Evolutionary conservation across 2,113 vertebrate species (phyloP).

Genomic region (Meriones unguiculatus): DNA sequence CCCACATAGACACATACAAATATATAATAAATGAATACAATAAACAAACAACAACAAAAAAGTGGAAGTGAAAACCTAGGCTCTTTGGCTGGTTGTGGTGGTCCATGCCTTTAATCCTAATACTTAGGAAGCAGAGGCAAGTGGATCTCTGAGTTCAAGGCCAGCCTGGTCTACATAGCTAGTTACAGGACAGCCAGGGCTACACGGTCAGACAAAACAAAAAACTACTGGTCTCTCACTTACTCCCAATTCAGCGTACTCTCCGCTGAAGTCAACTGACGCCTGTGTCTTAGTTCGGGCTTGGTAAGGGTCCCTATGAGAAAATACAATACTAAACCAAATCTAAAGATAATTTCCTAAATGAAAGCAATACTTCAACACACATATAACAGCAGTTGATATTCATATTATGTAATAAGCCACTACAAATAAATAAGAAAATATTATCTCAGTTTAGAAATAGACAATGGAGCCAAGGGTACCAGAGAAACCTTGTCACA

Average conservation of each 20-base stretch:
- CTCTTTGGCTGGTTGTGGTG: neutral
- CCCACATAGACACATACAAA: neutral
- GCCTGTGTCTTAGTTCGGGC: neutral
- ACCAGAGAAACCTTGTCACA: too few species aligned
- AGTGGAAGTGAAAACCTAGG: neutral
- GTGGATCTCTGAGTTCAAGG: neutral
- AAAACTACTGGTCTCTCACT: neutral
- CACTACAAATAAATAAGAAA: constrained; percentile 46
- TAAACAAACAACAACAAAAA: neutral
- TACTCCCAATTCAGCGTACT: neutral
- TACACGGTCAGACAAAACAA: neutral
- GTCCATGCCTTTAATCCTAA: neutral
- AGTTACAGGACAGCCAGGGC: neutral
- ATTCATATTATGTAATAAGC: neutral
- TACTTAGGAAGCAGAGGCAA: neutral
- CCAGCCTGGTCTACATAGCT: neutral
- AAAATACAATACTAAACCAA: neutral
- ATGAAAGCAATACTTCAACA: neutral
- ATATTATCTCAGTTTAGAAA: neutral
- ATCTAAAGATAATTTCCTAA: neutral
- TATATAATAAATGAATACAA: neutral
- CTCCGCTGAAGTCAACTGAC: neutral
- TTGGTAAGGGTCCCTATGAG: neutral
- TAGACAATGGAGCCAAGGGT: neutral
- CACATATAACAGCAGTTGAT: neutral